phyloP scores from a whole-genome alignment of 2,797 vertebrate genomes.

The Monodelphis domestica region DNA sequence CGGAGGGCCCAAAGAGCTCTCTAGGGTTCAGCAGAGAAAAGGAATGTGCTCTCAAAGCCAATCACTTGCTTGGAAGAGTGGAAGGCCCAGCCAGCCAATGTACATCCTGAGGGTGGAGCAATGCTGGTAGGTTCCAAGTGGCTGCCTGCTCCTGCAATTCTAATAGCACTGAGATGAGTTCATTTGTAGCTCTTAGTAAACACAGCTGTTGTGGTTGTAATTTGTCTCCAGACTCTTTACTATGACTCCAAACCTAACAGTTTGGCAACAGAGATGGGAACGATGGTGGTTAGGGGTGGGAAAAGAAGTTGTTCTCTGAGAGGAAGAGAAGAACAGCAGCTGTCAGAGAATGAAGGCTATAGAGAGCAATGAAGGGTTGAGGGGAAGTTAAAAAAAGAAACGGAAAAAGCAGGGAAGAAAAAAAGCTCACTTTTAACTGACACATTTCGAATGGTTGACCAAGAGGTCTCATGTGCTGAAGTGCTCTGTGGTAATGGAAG shows the following conservation, averaged over 20 bases:
- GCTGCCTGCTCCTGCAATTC: conserved; percentile 2
- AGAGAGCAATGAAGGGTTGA: background rate
- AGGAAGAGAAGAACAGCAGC: background rate
- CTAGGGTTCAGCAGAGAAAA: background rate
- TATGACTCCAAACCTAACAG: conserved; percentile 52
- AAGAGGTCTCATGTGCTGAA: background rate
- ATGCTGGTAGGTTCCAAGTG: conserved; percentile 48
- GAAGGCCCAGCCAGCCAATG: conserved; percentile 34
- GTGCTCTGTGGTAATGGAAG: background rate
- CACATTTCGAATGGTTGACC: too few relatives aligned
- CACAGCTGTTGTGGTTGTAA: conserved; percentile 78
- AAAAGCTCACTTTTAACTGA: too few relatives aligned
- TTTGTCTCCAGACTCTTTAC: conserved; percentile 70
- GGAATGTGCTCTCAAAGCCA: conserved; percentile 37
- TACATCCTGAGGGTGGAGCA: conserved; percentile 38
- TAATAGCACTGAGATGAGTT: conserved; percentile 53
- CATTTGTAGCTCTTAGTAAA: conserved; percentile 73
- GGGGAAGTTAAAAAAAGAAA: background rate
- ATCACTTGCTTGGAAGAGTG: conserved; percentile 5
- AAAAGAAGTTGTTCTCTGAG: conserved; percentile 15
- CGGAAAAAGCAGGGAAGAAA: background rate
- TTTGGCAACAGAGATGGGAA: conserved; percentile 67
- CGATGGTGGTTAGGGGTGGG: conserved; percentile 31
- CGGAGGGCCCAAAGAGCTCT: background rate
- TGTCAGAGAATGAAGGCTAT: background rate